A percentile compares a stretch with the other conserved stretches of the same genome.
These are phyloP conservation scores for Penaeus vannamei DNA, from an alignment of 1,140 invertebrate genomes.

Conservation along the genomic window DNA sequence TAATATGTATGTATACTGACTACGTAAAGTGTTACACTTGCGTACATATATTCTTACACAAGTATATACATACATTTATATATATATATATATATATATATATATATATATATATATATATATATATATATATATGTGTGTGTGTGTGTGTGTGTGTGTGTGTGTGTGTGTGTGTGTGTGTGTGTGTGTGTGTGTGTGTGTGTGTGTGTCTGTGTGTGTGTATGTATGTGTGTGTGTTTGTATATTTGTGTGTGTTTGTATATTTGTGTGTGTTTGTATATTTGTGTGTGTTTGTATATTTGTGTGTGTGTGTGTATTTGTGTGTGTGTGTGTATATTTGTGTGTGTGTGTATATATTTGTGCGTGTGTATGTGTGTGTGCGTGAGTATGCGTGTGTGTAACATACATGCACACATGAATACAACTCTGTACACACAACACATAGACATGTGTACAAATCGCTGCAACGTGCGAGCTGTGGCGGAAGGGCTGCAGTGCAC, in stretches of 20 bases:
- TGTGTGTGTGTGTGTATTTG: slow-evolving; percentile 35
- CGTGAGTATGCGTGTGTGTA: slow-evolving; percentile 1
- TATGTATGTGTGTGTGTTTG: not conserved
- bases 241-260: not conserved
- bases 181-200: slow-evolving; percentile 45
- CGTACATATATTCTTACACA: too few species aligned
- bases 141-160: slow-evolving; percentile 17
- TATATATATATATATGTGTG: not conserved
- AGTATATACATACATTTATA: not conserved
- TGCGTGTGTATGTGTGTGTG: slow-evolving; percentile 19
- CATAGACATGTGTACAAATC: not conserved
- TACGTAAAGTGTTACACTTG: too few species aligned
- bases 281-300: not conserved
- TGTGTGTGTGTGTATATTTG: slow-evolving; percentile 7
- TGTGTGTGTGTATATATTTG: not conserved
- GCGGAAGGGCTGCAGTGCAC: too few species aligned
- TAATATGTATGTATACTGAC: too few species aligned
- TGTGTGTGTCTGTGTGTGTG: slow-evolving; percentile 12
- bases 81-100: too few species aligned
- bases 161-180: slow-evolving; percentile 46
- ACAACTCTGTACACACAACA: not conserved
- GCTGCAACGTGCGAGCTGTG: not conserved
- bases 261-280: not conserved
- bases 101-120: not conserved
- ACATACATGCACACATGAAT: not conserved